A percentile compares a stretch with the other conserved stretches of the same genome.
phyloP scores from a whole-genome alignment of 2,113 vertebrate species.

The Morone saxatilis region DNA sequence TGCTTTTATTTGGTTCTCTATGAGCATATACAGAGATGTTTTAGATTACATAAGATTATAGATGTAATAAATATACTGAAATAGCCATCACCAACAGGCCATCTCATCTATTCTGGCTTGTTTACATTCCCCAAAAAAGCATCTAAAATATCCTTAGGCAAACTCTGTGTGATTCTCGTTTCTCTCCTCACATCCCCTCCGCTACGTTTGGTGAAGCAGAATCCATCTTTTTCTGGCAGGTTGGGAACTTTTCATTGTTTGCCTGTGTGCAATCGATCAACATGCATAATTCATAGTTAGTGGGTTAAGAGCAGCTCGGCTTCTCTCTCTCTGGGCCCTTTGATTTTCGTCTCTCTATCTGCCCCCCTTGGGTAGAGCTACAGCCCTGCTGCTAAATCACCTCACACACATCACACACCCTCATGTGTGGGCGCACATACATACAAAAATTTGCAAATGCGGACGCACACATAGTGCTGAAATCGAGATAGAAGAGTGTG shows the following conservation, averaged over 20 bases:
- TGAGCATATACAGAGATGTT: neutral
- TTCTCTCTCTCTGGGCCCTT: conserved; percentile 60
- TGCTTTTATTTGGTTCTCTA: neutral
- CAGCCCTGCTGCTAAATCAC: conserved; percentile 64
- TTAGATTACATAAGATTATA: conserved; percentile 16
- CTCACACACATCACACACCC: conserved; percentile 34
- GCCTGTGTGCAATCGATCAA: conserved; percentile 73
- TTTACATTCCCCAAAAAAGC: conserved; percentile 45
- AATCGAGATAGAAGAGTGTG: conserved; percentile 1
- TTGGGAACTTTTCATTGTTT: conserved; percentile 75
- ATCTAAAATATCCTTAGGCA: conserved; percentile 47
- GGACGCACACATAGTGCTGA: conserved; percentile 14
- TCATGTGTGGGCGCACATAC: conserved; percentile 40
- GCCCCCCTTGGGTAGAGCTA: conserved; percentile 44
- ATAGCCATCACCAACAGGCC: neutral
- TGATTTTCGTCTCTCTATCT: conserved; percentile 67
- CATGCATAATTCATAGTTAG: conserved; percentile 82
- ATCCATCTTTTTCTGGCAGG: conserved; percentile 74
- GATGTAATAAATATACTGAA: conserved; percentile 18
- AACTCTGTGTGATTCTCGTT: conserved; percentile 19
- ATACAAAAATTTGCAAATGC: conserved; percentile 6
- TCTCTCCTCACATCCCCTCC: conserved; percentile 9
- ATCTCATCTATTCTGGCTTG: conserved; percentile 26
- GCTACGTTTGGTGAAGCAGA: conserved; percentile 57
- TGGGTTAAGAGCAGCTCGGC: conserved; percentile 71